Base-by-base conservation (phyloP, 2,797 vertebrate genomes). In the Artibeus lituratus region DNA sequence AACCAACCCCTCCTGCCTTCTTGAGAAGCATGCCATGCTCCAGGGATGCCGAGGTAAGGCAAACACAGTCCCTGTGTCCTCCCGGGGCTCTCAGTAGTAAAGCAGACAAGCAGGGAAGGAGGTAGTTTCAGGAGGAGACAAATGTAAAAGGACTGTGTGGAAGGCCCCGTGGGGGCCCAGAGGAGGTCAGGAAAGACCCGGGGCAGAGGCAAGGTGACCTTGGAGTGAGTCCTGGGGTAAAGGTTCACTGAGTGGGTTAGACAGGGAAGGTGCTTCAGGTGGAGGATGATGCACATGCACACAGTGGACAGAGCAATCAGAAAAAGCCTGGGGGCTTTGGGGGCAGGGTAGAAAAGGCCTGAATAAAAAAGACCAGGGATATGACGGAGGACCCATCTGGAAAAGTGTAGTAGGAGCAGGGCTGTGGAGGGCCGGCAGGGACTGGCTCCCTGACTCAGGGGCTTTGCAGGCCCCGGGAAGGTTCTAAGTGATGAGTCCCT, bases 361-460 rank as follows among this genome's bases (percentile, higher is more conserved):
- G 59, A 59, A 70, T 3, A 16, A 80, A 62, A n/a, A 24, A 14
- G 35, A 49, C 18, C 0, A 0, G 4, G 22, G 47, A 37, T 53
- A 29, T 4, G 62, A 62, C 22, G 29, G 32, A 83, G 37, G 67
- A 51, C 10, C 35, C 10, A 76, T 22, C 42, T n/a, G 72, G 57
- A 35, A 57, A 59, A 65, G 44, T 0, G 5, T 5, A 9, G 82
- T 39, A 26, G 59, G 55, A 49, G 11, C 0, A 11, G 39, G 18
- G 15, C 53, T 7, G 6, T 37, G 5, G 7, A 78, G 49, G 67
- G 59, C 10, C 1, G 0, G 15, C 14, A 44, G 47, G 65, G 4
- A 2, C 15, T 0, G 24, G 1, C 5, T 1, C 29, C 19, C 7
- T 0, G 78, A 32, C 29, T 0, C 15, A 24, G 44, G 15, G 21